Percentiles rank a stretch among this genome's conserved stretches.
These are phyloP conservation scores for Melanostoma mellinum DNA, from an alignment of 2,888 invertebrate genomes.

Conservation along the genomic window DNA sequence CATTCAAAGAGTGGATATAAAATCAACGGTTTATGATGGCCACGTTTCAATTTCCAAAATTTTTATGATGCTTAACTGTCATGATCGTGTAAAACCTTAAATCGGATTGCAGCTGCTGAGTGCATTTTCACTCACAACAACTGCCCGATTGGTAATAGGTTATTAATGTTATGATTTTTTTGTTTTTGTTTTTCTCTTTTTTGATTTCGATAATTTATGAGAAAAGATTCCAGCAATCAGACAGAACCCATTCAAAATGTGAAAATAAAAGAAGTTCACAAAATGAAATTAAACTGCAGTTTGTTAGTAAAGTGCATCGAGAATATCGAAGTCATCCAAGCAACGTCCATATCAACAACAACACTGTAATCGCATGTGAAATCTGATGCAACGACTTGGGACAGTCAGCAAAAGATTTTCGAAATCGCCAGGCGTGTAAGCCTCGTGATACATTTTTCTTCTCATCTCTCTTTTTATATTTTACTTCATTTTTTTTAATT, in stretches of 20 bases:
- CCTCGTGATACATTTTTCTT: slow-evolving; percentile 46
- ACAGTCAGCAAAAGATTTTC: slow-evolving; percentile 54
- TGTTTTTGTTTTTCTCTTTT: slow-evolving; percentile 56
- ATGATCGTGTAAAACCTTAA: slow-evolving; percentile 2
- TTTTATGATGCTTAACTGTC: slow-evolving; percentile 36
- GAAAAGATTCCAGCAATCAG: slow-evolving; percentile 29
- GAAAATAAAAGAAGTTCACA: slow-evolving; percentile 30
- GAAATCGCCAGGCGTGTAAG: slow-evolving; percentile 51
- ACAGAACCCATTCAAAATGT: slow-evolving; percentile 39
- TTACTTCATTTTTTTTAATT: slow-evolving; percentile 1
- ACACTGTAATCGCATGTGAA: slow-evolving; percentile 43
- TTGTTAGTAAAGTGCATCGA: slow-evolving; percentile 48
- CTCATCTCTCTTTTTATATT: not conserved
- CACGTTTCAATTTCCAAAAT: slow-evolving; percentile 32
- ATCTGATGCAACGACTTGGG: slow-evolving; percentile 55
- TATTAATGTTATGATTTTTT: slow-evolving; percentile 66
- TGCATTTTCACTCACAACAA: slow-evolving; percentile 8
- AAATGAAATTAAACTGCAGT: slow-evolving; percentile 47
- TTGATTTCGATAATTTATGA: slow-evolving; percentile 59
- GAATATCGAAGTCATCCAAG: slow-evolving; percentile 40
- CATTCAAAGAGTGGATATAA: not conserved
- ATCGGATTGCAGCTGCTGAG: slow-evolving; percentile 44
- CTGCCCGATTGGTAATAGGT: slow-evolving; percentile 38
- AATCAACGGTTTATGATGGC: slow-evolving; percentile 17
- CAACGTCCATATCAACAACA: slow-evolving; percentile 1